Percentiles rank a stretch among this genome's conserved stretches.
These are phyloP conservation scores for honey bee (Apis mellifera) DNA, from an alignment of 1,140 invertebrate species.

Conservation along the genomic window DNA sequence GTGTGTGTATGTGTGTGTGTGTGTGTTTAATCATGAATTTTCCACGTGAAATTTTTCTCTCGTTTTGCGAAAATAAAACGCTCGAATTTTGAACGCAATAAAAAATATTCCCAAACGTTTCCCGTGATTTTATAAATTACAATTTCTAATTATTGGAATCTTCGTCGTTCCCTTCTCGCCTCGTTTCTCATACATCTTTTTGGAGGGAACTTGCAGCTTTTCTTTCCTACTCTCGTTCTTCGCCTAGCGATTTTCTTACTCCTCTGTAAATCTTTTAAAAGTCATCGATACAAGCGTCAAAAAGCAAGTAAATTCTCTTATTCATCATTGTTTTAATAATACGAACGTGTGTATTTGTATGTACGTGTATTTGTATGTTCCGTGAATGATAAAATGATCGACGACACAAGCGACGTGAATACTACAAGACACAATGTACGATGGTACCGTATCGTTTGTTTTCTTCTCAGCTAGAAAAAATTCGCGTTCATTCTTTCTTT, in stretches of 20 bases:
- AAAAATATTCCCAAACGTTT: constrained; percentile 19
- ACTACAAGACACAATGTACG: constrained; percentile 61
- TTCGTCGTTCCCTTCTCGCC: not conserved
- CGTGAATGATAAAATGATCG: constrained; percentile 56
- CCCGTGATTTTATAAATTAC: not conserved
- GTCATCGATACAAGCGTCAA: constrained; percentile 9
- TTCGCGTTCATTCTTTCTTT: constrained; percentile 14
- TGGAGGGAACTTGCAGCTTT: not conserved
- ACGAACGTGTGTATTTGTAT: not conserved
- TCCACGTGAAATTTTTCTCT: constrained; percentile 1
- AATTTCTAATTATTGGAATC: not conserved
- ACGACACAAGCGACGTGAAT: constrained; percentile 68
- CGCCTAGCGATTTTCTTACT: not conserved
- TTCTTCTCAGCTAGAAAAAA: constrained; percentile 63
- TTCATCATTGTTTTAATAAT: not conserved
- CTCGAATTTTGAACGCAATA: constrained; percentile 32
- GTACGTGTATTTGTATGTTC: not conserved
- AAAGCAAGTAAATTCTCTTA: constrained; percentile 27
- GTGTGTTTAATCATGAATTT: constrained; percentile 7
- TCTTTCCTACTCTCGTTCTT: not conserved
- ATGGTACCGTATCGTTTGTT: constrained; percentile 61
- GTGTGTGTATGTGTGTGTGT: not conserved
- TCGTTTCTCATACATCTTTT: not conserved
- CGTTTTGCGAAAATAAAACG: not conserved
- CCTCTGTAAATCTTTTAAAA: not conserved